Base-by-base conservation (phyloP, 2,888 invertebrate species). In the Blomia tropicalis region DNA sequence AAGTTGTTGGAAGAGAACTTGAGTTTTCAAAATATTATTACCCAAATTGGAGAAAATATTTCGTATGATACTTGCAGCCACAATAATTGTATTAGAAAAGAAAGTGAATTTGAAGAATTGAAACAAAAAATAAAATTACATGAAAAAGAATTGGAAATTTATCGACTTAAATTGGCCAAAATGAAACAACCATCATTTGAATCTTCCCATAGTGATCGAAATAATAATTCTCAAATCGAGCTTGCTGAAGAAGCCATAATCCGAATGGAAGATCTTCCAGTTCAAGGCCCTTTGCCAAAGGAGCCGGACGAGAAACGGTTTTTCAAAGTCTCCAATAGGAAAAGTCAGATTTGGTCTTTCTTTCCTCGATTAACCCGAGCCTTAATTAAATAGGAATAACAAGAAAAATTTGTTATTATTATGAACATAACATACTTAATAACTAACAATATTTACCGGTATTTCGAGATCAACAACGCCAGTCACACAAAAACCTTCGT, bases 241-340 rank as follows among this genome's bases (percentile, higher is more conserved):
- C 19, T 29, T 14, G 29, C 56, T 14, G 14, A 27, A 31, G 56
- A 56, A 56, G 56, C 22, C 2, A 17, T 2, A 4, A 31, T 56
- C 3, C 17, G n/a, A 31, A 56, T 56, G 56, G 85, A 85, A 67
- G 91, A 91, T 71, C 83, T 87, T 14, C 88, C 91, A 1, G 95
- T 96, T 0, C 92, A 96, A 74, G 96, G 96, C 2, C 96, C 96
- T 1, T 78, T 96, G 70, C 93, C 93, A 27, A 85, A 84, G 60
- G 96, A 96, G 74, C 96, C 96, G 0, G 90, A 91, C 71, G 95
- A 96, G 7, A 67, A 67, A 58, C 43, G 66, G n/a, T 66, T 54
- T 5, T 36, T 36, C 36, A n/a, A n/a, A n/a, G 7, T 47, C n/a
- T 31, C 30, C 30, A 31, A 56, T 56, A 27, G 56, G 11, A 47